Evolutionary conservation across 2,113 vertebrate species (phyloP), one percentile per base, ranked within the genome.

Genomic region (Myodes glareolus): DNA sequence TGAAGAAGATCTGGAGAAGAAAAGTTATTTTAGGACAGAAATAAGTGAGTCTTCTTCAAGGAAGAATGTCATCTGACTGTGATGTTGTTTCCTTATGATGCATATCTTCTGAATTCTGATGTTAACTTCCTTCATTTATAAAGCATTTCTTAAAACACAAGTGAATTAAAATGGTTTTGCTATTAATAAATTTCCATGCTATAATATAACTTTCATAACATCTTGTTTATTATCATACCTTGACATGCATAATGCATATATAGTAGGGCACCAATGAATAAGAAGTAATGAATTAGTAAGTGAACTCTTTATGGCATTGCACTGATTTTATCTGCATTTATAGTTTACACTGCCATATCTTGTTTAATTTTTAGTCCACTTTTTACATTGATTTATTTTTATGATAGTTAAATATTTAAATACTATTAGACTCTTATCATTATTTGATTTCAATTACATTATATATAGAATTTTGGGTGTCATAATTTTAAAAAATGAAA

Each of bases 1-100:
- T 96, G 91, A 94, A 78, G 17, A 89, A 45, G n/a, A 58, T 96
- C 61, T 93, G 94, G n/a, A 67, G 23, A 78, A 94, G 58, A 42
- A 95, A 87, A 36, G 1, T 13, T 13, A 58, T 45, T 11, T 92
- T 25, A 25, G 27, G 3, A 50, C 50, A 55, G 8, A 55, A 50
- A 17, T 87, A 88, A 88, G 2, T 39, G 5, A 55, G 11, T 55
- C 12, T 55, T 36, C 3, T 3, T 73, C 27, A 11, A 10, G 77
- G 45, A 67, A 39, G 14, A 27, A 6, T 31, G 2, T 29, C 36
- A 31, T 81, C n/a, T 58, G 45, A 73, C 17, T 68, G 23, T 72
- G 23, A 31, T 39, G 14, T 17, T 80, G 14, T 47, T 36, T 81
- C 3, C 65, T 81, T 39, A 31, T 45, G 31, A 31, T 29, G 1